Evolutionary conservation across 2,797 vertebrate genomes (phyloP), one percentile per base, ranked within the genome.

Genomic region (Vireo griseus): DNA sequence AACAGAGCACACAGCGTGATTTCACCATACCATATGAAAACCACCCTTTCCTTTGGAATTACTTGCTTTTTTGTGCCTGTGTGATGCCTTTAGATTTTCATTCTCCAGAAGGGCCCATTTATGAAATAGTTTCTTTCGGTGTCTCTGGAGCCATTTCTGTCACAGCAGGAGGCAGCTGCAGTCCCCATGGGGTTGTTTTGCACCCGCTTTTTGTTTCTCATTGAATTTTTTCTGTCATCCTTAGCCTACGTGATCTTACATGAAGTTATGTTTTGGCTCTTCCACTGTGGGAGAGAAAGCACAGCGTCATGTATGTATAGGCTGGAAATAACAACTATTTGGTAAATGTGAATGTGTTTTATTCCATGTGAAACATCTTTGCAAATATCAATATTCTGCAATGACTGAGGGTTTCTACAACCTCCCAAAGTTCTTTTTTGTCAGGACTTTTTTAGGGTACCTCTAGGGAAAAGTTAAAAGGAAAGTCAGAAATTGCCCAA

Each of bases 401-500:
- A 47, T 33, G 33, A 50, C 8, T 39, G 39, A 59, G 28, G 11
- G 3, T 81, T 89, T 78, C 50, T 9, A 18, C 33, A 69, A 10
- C 0, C 1, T 73, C 40, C 11, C 29, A 2, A 80, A 80, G 16
- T 28, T 71, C 19, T 67, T 28, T 33, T 88, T 29, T 51, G 8
- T 44, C 16, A 44, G 26, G n/a, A 31, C 14, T 69, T 75, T 58
- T 4, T 59, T 77, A 69, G 42, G 20, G 5, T 31, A 75, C 3
- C 9, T 65, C 33, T 44, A 51, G 39, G 28, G 15, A 10, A 68
- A 47, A 92, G 24, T 55, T 40, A n/a, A 3, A 77, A 91, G 26
- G 37, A 50, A 85, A 90, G 24, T 47, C 62, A 75, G 58, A 88
- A 96, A 80, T 69, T 14, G 35, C 17, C 47, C 40, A 31, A 42